Conservation (phyloP, 1,140 invertebrate species). For the Psix sp. region DNA sequence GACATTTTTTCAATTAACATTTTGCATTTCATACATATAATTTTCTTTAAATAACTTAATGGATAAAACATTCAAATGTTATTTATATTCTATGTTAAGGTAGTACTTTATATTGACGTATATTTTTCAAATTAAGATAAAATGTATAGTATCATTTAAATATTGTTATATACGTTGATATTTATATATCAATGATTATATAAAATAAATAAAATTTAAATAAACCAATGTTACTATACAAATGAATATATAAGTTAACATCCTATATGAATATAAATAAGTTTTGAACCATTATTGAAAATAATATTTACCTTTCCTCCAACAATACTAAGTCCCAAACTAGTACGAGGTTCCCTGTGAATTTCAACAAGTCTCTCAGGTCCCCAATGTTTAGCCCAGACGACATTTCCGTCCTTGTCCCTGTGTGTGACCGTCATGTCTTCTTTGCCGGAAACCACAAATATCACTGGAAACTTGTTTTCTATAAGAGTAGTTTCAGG, state of each 20-base stretch:
- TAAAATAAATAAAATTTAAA: no score
- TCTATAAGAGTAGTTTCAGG: conserved; percentile 18
- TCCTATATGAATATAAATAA: background rate
- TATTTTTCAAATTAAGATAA: no score
- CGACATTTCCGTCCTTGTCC: conserved; percentile 72
- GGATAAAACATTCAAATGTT: no score
- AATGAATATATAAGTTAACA: background rate
- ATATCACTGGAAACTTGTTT: conserved; percentile 57
- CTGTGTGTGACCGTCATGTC: conserved; percentile 77
- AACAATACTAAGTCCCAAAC: conserved; percentile 97
- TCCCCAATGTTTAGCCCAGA: conserved; percentile 91
- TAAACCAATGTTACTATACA: no score
- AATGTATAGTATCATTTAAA: no score
- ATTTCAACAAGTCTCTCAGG: conserved; percentile 86
- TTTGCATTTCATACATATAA: no score
- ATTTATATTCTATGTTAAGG: no score
- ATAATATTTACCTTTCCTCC: conserved; percentile 88
- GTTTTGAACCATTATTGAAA: background rate
- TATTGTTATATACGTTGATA: no score
- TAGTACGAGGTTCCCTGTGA: conserved; percentile 83
- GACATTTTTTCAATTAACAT: no score
- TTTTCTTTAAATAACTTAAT: no score
- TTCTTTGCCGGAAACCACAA: conserved; percentile 64
- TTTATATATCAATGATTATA: no score
- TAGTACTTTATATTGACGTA: no score